Conservation (phyloP, 2,888 invertebrate species). For the Choristoneura rosaceana region DNA sequence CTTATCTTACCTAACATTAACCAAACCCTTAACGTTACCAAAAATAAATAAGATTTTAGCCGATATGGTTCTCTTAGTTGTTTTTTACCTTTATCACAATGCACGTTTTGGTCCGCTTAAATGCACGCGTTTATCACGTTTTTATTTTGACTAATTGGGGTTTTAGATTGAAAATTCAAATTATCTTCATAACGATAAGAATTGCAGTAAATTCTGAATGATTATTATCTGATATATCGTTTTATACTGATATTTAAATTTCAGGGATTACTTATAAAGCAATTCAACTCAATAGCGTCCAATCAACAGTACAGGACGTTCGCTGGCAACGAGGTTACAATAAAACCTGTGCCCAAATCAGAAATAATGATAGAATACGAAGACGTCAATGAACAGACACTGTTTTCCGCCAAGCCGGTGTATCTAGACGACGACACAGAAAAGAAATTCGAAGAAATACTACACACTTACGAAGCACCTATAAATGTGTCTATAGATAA, state of each 20-base stretch:
- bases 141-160: constrained; percentile 38
- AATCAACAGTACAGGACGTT: constrained; percentile 75
- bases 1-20: constrained; percentile 19
- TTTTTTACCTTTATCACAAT: constrained; percentile 18
- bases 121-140: constrained; percentile 37
- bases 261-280: constrained; percentile 82
- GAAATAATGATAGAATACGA: constrained; percentile 78
- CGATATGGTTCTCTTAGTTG: constrained; percentile 1
- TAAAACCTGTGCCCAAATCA: constrained; percentile 65
- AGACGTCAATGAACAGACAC: constrained; percentile 62
- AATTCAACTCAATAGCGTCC: constrained; percentile 77
- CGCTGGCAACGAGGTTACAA: constrained; percentile 63
- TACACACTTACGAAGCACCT: constrained; percentile 65
- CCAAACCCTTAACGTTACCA: constrained; percentile 7
- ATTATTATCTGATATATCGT: constrained; percentile 16
- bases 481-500: constrained; percentile 53
- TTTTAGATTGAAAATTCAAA: constrained; percentile 15
- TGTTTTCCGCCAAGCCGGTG: constrained; percentile 71
- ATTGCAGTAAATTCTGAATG: constrained; percentile 10
- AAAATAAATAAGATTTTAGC: constrained; percentile 4
- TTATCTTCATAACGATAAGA: constrained; percentile 26
- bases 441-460: constrained; percentile 74
- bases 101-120: constrained; percentile 32
- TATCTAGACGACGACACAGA: constrained; percentile 73
- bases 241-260: constrained; percentile 54